Conservation (phyloP, 1,140 invertebrate genomes). For the Ostrea denselamellosa region DNA sequence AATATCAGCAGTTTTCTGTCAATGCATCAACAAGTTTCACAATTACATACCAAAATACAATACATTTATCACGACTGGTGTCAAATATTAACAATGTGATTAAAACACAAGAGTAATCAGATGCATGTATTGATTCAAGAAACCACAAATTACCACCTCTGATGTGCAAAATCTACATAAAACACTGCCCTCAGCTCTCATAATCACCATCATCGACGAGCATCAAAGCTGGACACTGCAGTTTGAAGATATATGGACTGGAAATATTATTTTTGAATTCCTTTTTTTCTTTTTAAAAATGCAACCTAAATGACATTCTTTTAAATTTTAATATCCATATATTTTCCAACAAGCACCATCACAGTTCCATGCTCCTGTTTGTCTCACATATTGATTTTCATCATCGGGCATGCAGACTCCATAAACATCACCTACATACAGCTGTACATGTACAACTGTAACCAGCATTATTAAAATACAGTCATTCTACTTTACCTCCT, state of each 20-base stretch:
- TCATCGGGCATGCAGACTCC: not conserved
- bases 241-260: not conserved
- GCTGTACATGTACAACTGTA: not conserved
- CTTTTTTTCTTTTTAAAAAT: not conserved
- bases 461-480: not conserved
- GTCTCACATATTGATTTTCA: constrained; percentile 17
- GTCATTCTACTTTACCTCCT: constrained; percentile 56
- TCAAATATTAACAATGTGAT: too few relatives aligned
- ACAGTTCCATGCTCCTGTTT: not conserved
- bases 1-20: too few relatives aligned
- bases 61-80: too few relatives aligned
- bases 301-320: not conserved
- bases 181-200: constrained; percentile 19
- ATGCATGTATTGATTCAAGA: not conserved
- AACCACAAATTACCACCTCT: not conserved
- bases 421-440: not conserved
- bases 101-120: too few relatives aligned
- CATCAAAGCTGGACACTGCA: not conserved
- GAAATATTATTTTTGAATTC: not conserved
- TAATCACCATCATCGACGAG: constrained; percentile 21
- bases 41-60: too few relatives aligned
- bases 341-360: not conserved
- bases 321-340: constrained; percentile 1
- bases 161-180: too few relatives aligned
- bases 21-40: too few relatives aligned